A percentile compares a stretch with the other conserved stretches of the same genome.
Evolutionary conservation across 2,888 invertebrate species (phyloP).

Genomic region (Chaitophorus viminalis): DNA sequence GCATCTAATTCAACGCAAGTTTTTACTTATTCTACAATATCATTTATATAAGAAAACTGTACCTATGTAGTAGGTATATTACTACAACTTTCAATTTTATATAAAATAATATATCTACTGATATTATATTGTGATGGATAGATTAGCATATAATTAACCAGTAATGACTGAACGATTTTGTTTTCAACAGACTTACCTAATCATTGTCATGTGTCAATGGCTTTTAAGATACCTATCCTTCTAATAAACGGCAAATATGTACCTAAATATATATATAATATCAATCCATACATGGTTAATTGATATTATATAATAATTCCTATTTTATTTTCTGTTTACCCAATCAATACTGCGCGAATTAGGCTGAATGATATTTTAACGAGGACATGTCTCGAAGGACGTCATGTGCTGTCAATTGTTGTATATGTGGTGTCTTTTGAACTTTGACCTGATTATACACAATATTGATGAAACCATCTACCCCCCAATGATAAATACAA

Average conservation of each 20-base stretch:
- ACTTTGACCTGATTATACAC: conserved; percentile 44
- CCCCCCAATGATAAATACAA: conserved; percentile 17
- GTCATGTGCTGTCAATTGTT: conserved; percentile 18
- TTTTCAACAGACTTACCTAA: conserved; percentile 38
- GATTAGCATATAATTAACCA: neutral
- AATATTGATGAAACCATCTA: neutral
- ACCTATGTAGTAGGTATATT: neutral
- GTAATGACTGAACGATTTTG: conserved; percentile 25
- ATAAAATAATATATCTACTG: too few relatives aligned
- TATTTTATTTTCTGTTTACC: conserved; percentile 28
- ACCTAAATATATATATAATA: neutral
- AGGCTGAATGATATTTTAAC: conserved; percentile 28
- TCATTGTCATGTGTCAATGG: conserved; percentile 38
- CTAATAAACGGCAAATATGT: conserved; percentile 18
- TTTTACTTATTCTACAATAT: too few relatives aligned
- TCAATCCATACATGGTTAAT: neutral
- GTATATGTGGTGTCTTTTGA: conserved; percentile 2
- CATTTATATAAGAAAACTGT: too few relatives aligned
- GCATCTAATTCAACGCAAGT: neutral
- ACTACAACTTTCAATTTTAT: conserved; percentile 18
- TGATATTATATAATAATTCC: conserved; percentile 29
- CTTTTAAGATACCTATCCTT: conserved; percentile 30
- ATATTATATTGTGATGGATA: neutral
- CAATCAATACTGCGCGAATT: conserved; percentile 41
- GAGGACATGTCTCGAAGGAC: conserved; percentile 41